Evolutionary conservation across 1,140 invertebrate genomes (phyloP).

Genomic region (Schlechtendalia chinensis): DNA sequence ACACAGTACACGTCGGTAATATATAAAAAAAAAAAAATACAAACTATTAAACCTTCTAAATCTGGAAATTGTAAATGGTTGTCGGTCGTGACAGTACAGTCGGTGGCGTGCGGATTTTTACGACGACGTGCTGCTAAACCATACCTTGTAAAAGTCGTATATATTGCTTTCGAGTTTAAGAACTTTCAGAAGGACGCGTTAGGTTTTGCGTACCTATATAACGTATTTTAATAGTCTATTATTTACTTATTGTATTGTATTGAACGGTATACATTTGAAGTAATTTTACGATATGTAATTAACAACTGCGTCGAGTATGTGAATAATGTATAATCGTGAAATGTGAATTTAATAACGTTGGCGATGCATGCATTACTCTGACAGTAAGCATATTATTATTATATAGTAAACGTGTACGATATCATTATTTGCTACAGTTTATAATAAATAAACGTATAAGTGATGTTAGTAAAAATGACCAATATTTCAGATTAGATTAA

Average conservation of each 20-base stretch:
- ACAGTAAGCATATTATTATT: background rate
- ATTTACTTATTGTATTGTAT: constrained; percentile 8
- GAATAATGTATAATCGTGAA: too few relatives aligned
- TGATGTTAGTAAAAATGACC: too few relatives aligned
- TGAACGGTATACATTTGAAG: background rate
- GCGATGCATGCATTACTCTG: background rate
- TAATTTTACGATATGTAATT: background rate
- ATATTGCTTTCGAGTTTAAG: background rate
- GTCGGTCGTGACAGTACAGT: too few relatives aligned
- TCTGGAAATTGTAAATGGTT: too few relatives aligned
- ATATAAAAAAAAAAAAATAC: too few relatives aligned
- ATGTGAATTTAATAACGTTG: background rate
- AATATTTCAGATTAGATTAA: too few relatives aligned
- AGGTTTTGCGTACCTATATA: background rate
- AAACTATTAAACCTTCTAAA: too few relatives aligned
- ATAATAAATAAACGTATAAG: too few relatives aligned
- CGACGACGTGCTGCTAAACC: background rate
- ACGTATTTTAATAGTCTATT: background rate
- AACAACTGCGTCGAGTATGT: too few relatives aligned
- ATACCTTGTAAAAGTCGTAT: background rate
- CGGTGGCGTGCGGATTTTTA: background rate
- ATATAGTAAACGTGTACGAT: too few relatives aligned
- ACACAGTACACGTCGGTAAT: too few relatives aligned
- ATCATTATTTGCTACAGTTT: too few relatives aligned
- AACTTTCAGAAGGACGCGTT: constrained; percentile 8